Percentiles rank a stretch among this genome's conserved stretches.
These are phyloP conservation scores for Diaperis boleti DNA, from an alignment of 2,888 invertebrate species.

Conservation along the genomic window DNA sequence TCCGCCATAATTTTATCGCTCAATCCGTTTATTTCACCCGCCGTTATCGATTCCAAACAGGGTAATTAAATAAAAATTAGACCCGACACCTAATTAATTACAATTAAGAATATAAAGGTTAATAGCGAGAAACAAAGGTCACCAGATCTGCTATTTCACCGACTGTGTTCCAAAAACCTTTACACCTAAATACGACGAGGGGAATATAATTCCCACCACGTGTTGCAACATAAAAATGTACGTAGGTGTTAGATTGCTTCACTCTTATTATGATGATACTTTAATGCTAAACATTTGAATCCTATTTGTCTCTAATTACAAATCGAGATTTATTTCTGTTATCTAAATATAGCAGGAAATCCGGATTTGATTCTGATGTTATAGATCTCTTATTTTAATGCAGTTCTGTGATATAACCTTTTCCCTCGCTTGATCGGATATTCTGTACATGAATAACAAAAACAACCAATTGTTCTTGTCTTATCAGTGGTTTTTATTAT, in stretches of 20 bases:
- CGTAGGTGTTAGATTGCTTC: background rate
- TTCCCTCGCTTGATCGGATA: background rate
- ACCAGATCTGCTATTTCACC: slow-evolving; percentile 32
- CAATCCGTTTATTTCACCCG: slow-evolving; percentile 2
- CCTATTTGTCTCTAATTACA: background rate
- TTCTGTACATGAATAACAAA: background rate
- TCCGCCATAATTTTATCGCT: slow-evolving; percentile 26
- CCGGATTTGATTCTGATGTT: background rate
- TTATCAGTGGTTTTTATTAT: too few relatives aligned
- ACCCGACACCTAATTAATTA: slow-evolving; percentile 31
- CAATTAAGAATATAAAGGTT: slow-evolving; percentile 41
- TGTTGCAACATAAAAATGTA: background rate
- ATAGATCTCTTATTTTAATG: background rate
- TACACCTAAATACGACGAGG: slow-evolving; percentile 1
- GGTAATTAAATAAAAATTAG: slow-evolving; percentile 40
- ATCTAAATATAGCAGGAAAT: slow-evolving; percentile 4
- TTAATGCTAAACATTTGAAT: background rate
- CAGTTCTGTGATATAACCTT: background rate
- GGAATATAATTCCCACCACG: background rate
- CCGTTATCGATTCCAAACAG: slow-evolving; percentile 20
- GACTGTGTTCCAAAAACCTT: slow-evolving; percentile 29
- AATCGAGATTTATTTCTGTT: background rate
- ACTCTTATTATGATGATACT: background rate
- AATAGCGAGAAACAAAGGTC: slow-evolving; percentile 41
- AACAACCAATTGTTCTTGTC: too few relatives aligned